These are phyloP conservation scores for Sceliomorpha sp. DNA, from an alignment of 2,888 invertebrate species.

Conservation along the genomic window DNA sequence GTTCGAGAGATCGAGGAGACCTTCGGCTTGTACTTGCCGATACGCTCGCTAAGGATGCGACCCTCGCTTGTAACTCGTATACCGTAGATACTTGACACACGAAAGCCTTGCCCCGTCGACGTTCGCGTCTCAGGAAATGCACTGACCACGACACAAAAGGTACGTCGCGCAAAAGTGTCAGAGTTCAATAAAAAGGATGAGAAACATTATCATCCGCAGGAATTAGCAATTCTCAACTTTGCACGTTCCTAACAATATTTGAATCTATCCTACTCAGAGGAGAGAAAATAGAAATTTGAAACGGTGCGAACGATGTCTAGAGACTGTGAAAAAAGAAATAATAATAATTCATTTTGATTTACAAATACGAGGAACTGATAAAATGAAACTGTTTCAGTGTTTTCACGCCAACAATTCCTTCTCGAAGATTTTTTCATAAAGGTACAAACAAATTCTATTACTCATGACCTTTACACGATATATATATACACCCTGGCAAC, in stretches of 20 bases:
- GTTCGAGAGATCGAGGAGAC: conserved; percentile 38
- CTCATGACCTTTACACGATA: conserved; percentile 29
- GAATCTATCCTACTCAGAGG: no score
- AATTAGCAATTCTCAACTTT: conserved; percentile 24
- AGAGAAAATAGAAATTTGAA: no score
- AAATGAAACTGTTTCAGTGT: no score
- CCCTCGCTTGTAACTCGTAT: conserved; percentile 48
- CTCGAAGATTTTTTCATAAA: no score
- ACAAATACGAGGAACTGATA: no score
- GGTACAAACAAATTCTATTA: conserved; percentile 14
- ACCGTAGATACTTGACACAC: conserved; percentile 41
- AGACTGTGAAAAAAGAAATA: no score
- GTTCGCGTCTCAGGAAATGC: conserved; percentile 37
- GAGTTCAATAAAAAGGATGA: conserved; percentile 20
- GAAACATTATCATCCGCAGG: not conserved
- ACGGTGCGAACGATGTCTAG: no score
- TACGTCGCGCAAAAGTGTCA: conserved; percentile 15
- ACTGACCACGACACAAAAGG: conserved; percentile 27
- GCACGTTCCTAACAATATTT: no score
- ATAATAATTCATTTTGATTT: no score
- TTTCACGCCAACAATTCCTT: no score
- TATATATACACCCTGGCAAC: conserved; percentile 21
- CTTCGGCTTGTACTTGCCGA: conserved; percentile 28
- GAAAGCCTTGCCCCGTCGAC: conserved; percentile 42
- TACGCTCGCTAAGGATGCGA: conserved; percentile 39